Evolutionary conservation across 2,888 invertebrate genomes (phyloP), one percentile per base, ranked within the genome.

Genomic region (Sphaerophoria rueppellii): DNA sequence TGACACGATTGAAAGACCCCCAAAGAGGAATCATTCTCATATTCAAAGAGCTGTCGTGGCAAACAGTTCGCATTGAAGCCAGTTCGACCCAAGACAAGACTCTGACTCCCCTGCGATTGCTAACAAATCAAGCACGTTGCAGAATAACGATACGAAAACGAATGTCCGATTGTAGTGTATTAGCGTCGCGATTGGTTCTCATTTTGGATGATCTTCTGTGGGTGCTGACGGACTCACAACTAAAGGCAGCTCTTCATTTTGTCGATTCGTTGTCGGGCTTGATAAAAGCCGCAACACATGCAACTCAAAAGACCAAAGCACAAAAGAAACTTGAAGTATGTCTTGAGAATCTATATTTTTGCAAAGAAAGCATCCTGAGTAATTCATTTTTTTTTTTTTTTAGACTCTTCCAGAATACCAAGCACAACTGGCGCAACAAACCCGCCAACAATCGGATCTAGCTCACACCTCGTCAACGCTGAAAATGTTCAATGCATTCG

Each of bases 11-110:
- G 87, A 97, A 98, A 92, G 98, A 98, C 90, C 94, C 96, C 3
- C 95, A 96, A 86, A 95, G 96, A 86, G 97, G 97, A 54, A 97
- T 98, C 89, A 93, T 99, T 87, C 94, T 99, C 87, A 96, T 99
- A 90, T 99, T 99, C 92, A 99, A 99, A 93, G 97, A 98, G 93
- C 93, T 99, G 72, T 96, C 97, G 90, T 99, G 99, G 99, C 98
- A 99, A 92, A 97, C 98, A 67, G 95, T 99, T 24, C 94, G 98
- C 86, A 96, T 99, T 89, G 99, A 99, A 92, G 99, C 99, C 11
- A 96, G 95, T 89, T 97, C 97, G 78, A 95, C 95, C 63, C 94
- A 94, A 89, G 95, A 95, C 90, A 93, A 93, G 88, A 94, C 94
- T 83, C 92, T 98, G 71, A 98, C 98, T 0, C 99, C 99, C 0